Base-by-base conservation (phyloP, 2,888 invertebrate genomes). In the Eristalis tenax region DNA sequence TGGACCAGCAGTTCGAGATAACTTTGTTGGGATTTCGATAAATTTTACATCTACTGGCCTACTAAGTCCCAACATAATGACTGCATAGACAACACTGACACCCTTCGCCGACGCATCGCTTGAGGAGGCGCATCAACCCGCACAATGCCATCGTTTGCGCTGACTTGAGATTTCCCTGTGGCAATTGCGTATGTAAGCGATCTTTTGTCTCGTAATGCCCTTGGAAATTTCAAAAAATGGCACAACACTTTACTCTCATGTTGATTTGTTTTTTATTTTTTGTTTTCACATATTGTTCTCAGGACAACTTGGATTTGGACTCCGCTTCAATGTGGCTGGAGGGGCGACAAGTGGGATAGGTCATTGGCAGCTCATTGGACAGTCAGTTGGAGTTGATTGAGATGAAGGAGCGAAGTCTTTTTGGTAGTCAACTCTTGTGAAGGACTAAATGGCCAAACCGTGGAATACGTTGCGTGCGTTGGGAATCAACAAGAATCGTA, bases 51-150 rank as follows among this genome's bases (percentile, higher is more conserved):
- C 93, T 93, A 93, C 93, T 93, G 93, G 93, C 93, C 93, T 93
- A 93, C 92, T 92, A 93, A 93, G 93, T 93, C 93, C 93, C 92
- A 93, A 93, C 93, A 92, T 91, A 92, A 91, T 90, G 90, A 90
- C 90, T 89, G 91, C 90, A 90, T 90, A 88, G 79, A 85, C 91
- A 89, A 89, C 91, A 77, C 61, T 50, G 10, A 11, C 1, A 23
- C 8, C 23, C 23, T 11, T 26, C 26, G 26, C 26, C 26, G n/a
- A 26, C 2, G 11, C 26, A 26, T n/a, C 10, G 28, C 6, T 10
- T 57, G 23, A 4, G 32, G 32, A 8, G 32, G 2, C 57, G 22
- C 23, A 4, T 50, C 50, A 13, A 15, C 4, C 3, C 40, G 13
- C n/a, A 43, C 13, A 61, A 68, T n/a, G 15, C 40, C 66, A 77